Evolutionary conservation across 2,888 invertebrate genomes (phyloP).

Genomic region (Nematopogon swammerdamellus): DNA sequence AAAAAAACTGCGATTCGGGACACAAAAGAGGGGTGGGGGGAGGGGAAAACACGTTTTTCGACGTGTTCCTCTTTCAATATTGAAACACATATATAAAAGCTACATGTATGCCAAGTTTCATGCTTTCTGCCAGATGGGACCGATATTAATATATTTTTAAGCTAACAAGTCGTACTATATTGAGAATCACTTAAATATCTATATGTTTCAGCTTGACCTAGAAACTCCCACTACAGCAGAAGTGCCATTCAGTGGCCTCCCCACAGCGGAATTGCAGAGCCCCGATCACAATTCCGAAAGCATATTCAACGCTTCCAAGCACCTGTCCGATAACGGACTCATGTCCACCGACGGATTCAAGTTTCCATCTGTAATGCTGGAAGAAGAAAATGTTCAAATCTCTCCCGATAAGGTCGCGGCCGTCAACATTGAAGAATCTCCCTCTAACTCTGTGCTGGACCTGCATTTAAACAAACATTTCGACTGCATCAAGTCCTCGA

Average conservation of each 20-base stretch:
- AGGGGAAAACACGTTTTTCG: too few species aligned
- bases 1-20: too few species aligned
- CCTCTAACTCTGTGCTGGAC: background rate
- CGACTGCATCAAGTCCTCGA: conserved; percentile 20
- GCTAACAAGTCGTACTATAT: background rate
- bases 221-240: conserved; percentile 52
- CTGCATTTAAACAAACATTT: conserved; percentile 5
- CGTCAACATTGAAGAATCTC: conserved; percentile 18
- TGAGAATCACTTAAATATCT: background rate
- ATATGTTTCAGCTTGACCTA: conserved; percentile 38
- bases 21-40: too few species aligned
- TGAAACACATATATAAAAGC: too few species aligned
- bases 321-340: conserved; percentile 28
- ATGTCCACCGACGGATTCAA: conserved; percentile 36
- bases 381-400: conserved; percentile 26
- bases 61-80: too few species aligned
- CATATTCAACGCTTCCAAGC: conserved; percentile 21
- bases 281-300: conserved; percentile 24
- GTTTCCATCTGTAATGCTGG: conserved; percentile 32
- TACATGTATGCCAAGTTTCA: too few species aligned
- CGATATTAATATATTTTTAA: too few species aligned
- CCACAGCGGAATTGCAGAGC: conserved; percentile 34
- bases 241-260: conserved; percentile 31
- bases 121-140: too few species aligned
- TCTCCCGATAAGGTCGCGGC: conserved; percentile 21